Percentiles rank a stretch among this genome's conserved stretches.
These are phyloP conservation scores for Trichonephila inaurata DNA, from an alignment of 1,140 invertebrate species.

Conservation along the genomic window DNA sequence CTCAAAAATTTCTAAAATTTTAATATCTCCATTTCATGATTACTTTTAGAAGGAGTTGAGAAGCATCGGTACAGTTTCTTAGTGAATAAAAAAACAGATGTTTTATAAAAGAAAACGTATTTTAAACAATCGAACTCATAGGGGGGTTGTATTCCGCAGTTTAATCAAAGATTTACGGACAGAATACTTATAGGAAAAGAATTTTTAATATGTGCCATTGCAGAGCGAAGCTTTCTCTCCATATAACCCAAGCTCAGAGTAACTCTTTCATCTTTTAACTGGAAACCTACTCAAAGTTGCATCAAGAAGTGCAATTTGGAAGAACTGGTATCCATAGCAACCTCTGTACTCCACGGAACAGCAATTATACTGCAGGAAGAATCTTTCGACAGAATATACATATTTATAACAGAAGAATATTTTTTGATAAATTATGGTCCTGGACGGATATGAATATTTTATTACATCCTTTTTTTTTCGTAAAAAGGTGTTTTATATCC, in stretches of 20 bases:
- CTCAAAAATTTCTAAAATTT: background rate
- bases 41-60: background rate
- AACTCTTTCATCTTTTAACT: background rate
- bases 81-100: background rate
- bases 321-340: background rate
- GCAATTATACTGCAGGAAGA: constrained; percentile 13
- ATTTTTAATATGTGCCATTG: constrained; percentile 6
- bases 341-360: background rate
- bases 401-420: constrained; percentile 1
- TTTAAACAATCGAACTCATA: background rate
- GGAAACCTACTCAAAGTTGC: background rate
- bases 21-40: background rate
- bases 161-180: constrained; percentile 14
- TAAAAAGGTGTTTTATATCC: background rate
- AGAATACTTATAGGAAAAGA: constrained; percentile 17
- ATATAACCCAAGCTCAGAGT: background rate
- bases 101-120: background rate
- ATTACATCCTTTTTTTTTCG: background rate
- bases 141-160: background rate
- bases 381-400: constrained; percentile 25
- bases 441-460: constrained; percentile 14
- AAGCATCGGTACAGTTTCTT: background rate
- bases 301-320: constrained; percentile 1
- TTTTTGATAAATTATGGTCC: constrained; percentile 6
- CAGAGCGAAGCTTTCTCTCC: background rate